phyloP scores from a whole-genome alignment of 1,140 invertebrate species.

The Tetragnatha versicolor region DNA sequence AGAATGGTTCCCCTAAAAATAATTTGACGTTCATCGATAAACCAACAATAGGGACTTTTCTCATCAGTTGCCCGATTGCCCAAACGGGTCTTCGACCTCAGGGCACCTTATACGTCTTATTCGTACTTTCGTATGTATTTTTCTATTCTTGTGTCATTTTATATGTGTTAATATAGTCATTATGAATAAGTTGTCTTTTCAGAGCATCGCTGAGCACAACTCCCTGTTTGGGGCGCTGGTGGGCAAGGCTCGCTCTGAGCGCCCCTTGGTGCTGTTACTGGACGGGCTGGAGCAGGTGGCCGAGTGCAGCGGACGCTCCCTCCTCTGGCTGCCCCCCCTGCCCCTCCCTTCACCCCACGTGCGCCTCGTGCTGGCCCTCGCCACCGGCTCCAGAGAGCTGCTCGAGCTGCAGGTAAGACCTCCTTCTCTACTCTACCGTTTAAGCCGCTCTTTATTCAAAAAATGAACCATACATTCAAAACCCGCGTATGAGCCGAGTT shows the following conservation, averaged over 20 bases:
- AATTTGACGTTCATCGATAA: not conserved
- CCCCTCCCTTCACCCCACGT: conserved; percentile 72
- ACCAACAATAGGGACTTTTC: not conserved
- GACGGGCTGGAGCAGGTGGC: conserved; percentile 76
- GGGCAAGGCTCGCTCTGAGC: conserved; percentile 66
- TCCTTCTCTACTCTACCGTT: too few relatives aligned
- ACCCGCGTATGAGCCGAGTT: too few relatives aligned
- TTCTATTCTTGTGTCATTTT: not conserved
- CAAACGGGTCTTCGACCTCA: not conserved
- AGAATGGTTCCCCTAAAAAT: not conserved
- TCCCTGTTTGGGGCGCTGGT: conserved; percentile 67
- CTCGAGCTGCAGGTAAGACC: conserved; percentile 63
- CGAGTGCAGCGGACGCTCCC: conserved; percentile 58
- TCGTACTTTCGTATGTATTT: not conserved
- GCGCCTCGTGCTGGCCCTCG: conserved; percentile 76
- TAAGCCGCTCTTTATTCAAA: too few relatives aligned
- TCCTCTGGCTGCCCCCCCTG: conserved; percentile 77
- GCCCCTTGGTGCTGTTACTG: conserved; percentile 73
- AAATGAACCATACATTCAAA: too few relatives aligned
- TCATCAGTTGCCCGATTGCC: not conserved
- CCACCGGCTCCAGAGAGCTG: conserved; percentile 67
- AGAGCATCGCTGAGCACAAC: conserved; percentile 67
- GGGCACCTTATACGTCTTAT: not conserved
- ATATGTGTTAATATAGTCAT: not conserved
- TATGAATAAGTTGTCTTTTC: conserved; percentile 36